Evolutionary conservation across 2,113 vertebrate genomes (phyloP).

Genomic region (human): GRCh38 chr1:182794001-182794500

Average conservation of each 20-base stretch:
- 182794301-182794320: slow-evolving; percentile 40
- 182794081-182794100: neutral
- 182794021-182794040: neutral
- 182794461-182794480: neutral
- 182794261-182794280: neutral
- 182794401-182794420: slow-evolving; percentile 94
- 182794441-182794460: slow-evolving; percentile 73
- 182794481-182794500: neutral
- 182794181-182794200: neutral
- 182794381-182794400: slow-evolving; percentile 85
- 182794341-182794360: neutral
- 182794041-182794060: neutral
- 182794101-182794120: neutral
- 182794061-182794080: neutral
- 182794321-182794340: neutral
- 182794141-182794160: neutral
- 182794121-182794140: neutral
- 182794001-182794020: neutral
- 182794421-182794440: slow-evolving; percentile 91
- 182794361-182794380: slow-evolving; percentile 75
- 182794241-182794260: neutral
- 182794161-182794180: neutral
- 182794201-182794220: neutral
- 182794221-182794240: neutral
- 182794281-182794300: slow-evolving; percentile 61